Conservation (phyloP, 2,888 invertebrate species). For the Apocheima hispidaria region DNA sequence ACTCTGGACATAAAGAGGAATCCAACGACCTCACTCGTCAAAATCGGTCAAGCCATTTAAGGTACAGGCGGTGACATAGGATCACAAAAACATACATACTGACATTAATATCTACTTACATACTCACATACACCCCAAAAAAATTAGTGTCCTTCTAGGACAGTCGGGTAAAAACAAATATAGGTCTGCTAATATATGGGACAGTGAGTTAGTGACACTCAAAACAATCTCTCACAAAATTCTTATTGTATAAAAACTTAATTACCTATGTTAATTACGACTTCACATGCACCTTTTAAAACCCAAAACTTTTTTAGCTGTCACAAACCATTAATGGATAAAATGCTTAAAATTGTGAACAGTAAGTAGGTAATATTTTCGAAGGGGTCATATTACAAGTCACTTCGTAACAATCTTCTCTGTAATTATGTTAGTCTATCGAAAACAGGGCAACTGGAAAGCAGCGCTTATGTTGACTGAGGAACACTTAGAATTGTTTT, state of each 20-base stretch:
- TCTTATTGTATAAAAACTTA: background rate
- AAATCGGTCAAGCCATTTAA: no score
- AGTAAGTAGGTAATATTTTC: constrained; percentile 50
- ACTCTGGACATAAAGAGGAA: no score
- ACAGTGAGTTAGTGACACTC: no score
- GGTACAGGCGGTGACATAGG: no score
- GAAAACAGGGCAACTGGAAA: constrained; percentile 80
- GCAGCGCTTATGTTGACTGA: constrained; percentile 47
- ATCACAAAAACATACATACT: no score
- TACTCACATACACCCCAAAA: no score
- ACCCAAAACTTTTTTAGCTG: constrained; percentile 33
- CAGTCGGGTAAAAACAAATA: no score
- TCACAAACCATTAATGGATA: constrained; percentile 48
- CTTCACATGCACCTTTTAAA: constrained; percentile 10
- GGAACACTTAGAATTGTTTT: constrained; percentile 23
- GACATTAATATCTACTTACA: no score
- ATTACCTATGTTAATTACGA: background rate
- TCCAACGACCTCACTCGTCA: no score
- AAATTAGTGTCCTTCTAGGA: no score
- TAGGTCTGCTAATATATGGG: no score
- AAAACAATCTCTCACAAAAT: background rate
- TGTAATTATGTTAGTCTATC: constrained; percentile 80
- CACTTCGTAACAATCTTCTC: constrained; percentile 80
- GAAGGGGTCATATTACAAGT: constrained; percentile 80
- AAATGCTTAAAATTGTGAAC: constrained; percentile 68